Evolutionary conservation across 2,888 invertebrate genomes (phyloP), one percentile per base, ranked within the genome.

Genomic region (Artemia sinica): DNA sequence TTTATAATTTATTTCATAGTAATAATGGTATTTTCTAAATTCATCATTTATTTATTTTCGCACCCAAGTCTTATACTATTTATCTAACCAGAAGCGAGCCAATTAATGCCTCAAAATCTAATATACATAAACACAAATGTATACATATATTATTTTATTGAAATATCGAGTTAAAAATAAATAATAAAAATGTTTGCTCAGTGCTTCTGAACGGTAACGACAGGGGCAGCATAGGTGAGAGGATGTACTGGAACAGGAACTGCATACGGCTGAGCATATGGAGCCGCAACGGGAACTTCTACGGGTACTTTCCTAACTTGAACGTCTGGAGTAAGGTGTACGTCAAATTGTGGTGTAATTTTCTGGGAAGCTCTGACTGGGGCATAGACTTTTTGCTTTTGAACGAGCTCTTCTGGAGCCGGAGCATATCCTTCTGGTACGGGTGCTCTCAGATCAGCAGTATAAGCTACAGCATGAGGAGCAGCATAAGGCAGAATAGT

Each of bases 311-410:
- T 74, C 71, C 75, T 73, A 69, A 76, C 75, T 66, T 73, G 73
- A 71, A 76, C 74, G 71, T 77, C 76, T 51, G 76, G 76, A 71
- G 75, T 74, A 70, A 76, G 74, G 71, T 75, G 75, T 51, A 65
- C 66, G 69, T 76, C 76, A 48, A 76, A 72, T 73, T 77, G 75
- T 68, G 77, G 76, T 66, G 75, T 76, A 72, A 77, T 74, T 71
- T 75, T 75, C 67, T 75, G 74, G 71, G 76, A 75, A 68, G 75
- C 72, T 66, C 77, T 74, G 70, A 75, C 77, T 71, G 77, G 76
- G 69, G 77, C 77, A 68, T 76, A 72, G 69, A 76, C 75, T 58
- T 70, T 69, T 49, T 73, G 71, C 66, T 73, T 70, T 69, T 72
- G 72, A 70, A 74, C 74, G 66, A 73, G 69, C 49, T 72, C 72